Conservation (phyloP, 1,140 invertebrate genomes). For the Pentalonia nigronervosa region DNA sequence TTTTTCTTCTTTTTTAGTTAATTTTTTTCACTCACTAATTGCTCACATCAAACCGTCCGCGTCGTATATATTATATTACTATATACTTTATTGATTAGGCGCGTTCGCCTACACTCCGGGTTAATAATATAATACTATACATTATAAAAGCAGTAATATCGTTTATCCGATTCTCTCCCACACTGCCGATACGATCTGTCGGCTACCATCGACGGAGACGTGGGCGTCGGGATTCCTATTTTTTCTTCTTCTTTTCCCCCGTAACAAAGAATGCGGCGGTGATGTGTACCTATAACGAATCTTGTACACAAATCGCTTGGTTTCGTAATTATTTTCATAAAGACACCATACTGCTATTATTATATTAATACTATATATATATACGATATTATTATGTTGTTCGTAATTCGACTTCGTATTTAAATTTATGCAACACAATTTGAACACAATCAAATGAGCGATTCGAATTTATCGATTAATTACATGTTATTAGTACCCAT, state of each 20-base stretch:
- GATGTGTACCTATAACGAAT: not conserved
- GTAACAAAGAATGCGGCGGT: not conserved
- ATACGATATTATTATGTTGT: not conserved
- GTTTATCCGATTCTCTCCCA: constrained; percentile 11
- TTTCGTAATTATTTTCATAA: not conserved
- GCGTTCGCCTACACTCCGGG: constrained; percentile 37
- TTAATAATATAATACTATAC: constrained; percentile 41
- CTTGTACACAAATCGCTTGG: not conserved
- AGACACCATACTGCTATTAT: not conserved
- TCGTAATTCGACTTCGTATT: not conserved
- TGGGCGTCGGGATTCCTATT: constrained; percentile 25
- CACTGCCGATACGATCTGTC: constrained; percentile 42
- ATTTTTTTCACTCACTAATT: constrained; percentile 47
- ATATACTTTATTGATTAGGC: constrained; percentile 45
- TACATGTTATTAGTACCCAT: not conserved
- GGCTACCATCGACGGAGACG: constrained; percentile 37
- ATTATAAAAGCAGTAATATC: not conserved
- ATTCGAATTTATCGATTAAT: not conserved
- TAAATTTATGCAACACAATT: not conserved
- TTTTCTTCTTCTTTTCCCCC: constrained; percentile 6
- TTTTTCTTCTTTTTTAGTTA: not conserved
- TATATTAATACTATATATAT: not conserved
- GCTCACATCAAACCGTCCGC: constrained; percentile 40
- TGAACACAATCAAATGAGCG: not conserved
- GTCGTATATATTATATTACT: not conserved